Percentiles rank a stretch among this genome's conserved stretches.
Evolutionary conservation across 2,888 invertebrate genomes (phyloP).

Genomic region (Crioceris asparagi): DNA sequence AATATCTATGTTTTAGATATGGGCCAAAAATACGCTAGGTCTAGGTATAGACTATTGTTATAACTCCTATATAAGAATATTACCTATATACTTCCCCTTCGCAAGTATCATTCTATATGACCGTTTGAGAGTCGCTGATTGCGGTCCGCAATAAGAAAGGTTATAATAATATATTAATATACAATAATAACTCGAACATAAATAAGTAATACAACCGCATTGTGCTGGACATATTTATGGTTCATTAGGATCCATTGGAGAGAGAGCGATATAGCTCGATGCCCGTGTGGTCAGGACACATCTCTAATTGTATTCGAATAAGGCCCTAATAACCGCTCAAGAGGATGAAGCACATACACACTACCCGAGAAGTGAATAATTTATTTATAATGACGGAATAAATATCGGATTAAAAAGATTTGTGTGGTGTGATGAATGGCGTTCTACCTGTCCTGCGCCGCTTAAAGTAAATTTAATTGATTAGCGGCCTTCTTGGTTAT

Average conservation of each 20-base stretch:
- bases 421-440: constrained; percentile 39
- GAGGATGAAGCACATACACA: constrained; percentile 30
- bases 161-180: too few relatives aligned
- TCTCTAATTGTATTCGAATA: constrained; percentile 40
- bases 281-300: too few relatives aligned
- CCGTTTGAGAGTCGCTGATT: too few relatives aligned
- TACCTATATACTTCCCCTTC: too few relatives aligned
- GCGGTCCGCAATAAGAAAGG: too few relatives aligned
- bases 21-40: too few relatives aligned
- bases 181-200: constrained; percentile 35
- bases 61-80: too few relatives aligned
- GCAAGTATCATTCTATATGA: too few relatives aligned
- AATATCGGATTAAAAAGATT: constrained; percentile 40
- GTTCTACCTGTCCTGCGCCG: constrained; percentile 19
- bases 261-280: too few relatives aligned
- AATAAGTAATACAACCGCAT: constrained; percentile 38
- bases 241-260: constrained; percentile 38
- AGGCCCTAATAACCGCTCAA: constrained; percentile 36
- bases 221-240: constrained; percentile 39
- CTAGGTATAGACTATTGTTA: too few relatives aligned
- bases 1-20: too few relatives aligned
- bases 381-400: constrained; percentile 40
- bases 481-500: constrained; percentile 15
- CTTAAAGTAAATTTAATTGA: constrained; percentile 27
- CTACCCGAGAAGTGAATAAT: constrained; percentile 37